Conservation (phyloP, 2,113 vertebrate genomes). For the Gambusia holbrooki region DNA sequence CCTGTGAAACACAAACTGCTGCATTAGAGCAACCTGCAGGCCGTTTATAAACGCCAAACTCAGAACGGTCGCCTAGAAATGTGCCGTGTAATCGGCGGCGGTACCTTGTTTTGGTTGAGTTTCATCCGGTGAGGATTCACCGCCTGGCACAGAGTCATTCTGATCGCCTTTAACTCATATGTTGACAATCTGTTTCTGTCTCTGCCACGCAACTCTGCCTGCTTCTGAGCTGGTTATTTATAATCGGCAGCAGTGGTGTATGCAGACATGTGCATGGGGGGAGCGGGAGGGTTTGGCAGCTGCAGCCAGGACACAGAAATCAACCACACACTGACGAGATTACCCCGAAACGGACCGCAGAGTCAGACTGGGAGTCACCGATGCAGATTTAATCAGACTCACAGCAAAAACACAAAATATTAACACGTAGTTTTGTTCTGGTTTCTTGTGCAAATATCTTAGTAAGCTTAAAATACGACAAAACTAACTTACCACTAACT, state of each 20-base stretch:
- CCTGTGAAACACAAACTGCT: slow-evolving; percentile 72
- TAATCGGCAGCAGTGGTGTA: slow-evolving; percentile 70
- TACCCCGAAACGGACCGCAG: slow-evolving; percentile 36
- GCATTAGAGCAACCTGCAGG: slow-evolving; percentile 53
- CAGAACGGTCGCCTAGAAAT: slow-evolving; percentile 6
- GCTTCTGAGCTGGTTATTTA: slow-evolving; percentile 77
- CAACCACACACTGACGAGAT: slow-evolving; percentile 54
- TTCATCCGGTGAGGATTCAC: slow-evolving; percentile 75
- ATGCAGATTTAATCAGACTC: slow-evolving; percentile 12
- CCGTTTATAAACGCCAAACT: slow-evolving; percentile 66
- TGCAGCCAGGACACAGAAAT: slow-evolving; percentile 47
- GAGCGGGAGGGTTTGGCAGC: slow-evolving; percentile 64
- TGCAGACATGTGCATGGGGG: slow-evolving; percentile 42
- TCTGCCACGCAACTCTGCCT: slow-evolving; percentile 48
- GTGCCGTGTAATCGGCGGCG: slow-evolving; percentile 17
- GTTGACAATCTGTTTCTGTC: slow-evolving; percentile 61
- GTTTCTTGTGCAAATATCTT: too few species aligned
- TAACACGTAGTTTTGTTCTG: too few species aligned
- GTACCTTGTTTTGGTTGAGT: slow-evolving; percentile 81
- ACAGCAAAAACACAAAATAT: too few species aligned
- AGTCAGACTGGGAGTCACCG: slow-evolving; percentile 53
- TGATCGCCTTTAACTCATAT: slow-evolving; percentile 62
- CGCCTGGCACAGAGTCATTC: slow-evolving; percentile 74
- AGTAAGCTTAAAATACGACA: too few species aligned
- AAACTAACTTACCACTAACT: too few species aligned